Conservation (phyloP, 2,797 vertebrate genomes). For the Myotis vivesi region DNA sequence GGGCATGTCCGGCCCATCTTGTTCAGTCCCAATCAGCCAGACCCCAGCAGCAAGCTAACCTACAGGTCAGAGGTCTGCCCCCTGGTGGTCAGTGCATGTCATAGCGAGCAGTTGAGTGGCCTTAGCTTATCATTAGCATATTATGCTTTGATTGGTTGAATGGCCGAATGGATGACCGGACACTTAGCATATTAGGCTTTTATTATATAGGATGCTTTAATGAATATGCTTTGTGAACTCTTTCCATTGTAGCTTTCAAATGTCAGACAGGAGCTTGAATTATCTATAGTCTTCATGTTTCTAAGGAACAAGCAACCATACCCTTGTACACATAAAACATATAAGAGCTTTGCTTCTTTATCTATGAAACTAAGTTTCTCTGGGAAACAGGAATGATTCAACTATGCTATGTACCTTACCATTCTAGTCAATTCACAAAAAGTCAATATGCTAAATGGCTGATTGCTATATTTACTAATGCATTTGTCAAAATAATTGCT, state of each 20-base stretch:
- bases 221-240: constrained; percentile 1
- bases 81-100: too few species aligned
- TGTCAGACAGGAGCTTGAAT: background rate
- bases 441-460: background rate
- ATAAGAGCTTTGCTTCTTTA: constrained; percentile 1
- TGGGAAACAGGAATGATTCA: constrained; percentile 1
- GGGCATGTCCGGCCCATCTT: too few species aligned
- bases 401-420: background rate
- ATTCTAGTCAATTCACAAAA: background rate
- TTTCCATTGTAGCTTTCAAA: constrained; percentile 18
- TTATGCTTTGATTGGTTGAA: too few species aligned
- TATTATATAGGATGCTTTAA: background rate
- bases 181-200: too few species aligned
- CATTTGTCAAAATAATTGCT: background rate
- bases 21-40: too few species aligned
- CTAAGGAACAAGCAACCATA: background rate
- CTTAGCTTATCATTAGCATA: too few species aligned
- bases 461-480: constrained; percentile 33
- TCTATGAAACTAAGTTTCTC: constrained; percentile 11
- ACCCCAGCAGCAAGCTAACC: too few species aligned
- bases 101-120: too few species aligned
- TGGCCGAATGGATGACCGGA: too few species aligned
- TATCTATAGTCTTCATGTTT: background rate
- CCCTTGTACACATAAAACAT: background rate
- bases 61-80: too few species aligned